phyloP scores from a whole-genome alignment of 2,888 invertebrate species.

The Latrodectus elegans region DNA sequence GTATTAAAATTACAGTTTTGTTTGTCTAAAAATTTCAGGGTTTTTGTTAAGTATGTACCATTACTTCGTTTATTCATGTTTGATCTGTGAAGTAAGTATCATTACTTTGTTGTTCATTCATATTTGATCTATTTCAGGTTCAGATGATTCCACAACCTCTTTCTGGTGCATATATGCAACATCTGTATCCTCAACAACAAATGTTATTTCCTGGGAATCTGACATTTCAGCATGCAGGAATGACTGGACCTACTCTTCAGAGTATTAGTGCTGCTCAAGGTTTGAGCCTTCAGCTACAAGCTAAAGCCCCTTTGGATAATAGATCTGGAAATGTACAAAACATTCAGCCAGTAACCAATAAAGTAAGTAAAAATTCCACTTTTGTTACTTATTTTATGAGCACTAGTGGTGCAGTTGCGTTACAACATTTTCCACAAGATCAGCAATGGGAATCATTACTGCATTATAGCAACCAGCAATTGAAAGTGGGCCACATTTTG shows the following conservation, averaged over 20 bases:
- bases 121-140: slow-evolving; percentile 76
- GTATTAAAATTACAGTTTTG: no score
- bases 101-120: no score
- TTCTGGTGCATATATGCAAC: slow-evolving; percentile 85
- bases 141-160: slow-evolving; percentile 86
- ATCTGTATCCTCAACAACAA: slow-evolving; percentile 85
- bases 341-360: slow-evolving; percentile 58
- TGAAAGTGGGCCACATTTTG: no score
- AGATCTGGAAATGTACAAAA: slow-evolving; percentile 32
- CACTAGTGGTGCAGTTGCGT: no score
- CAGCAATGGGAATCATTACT: no score
- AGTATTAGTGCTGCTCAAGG: slow-evolving; percentile 74
- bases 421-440: no score
- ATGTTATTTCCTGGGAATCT: slow-evolving; percentile 84
- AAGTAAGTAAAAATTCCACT: slow-evolving; percentile 12
- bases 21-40: no score
- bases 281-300: slow-evolving; percentile 86
- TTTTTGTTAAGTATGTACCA: no score
- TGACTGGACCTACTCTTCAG: slow-evolving; percentile 52
- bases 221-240: slow-evolving; percentile 81
- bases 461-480: no score
- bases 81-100: no score
- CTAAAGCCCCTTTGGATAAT: slow-evolving; percentile 72
- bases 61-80: no score
- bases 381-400: not conserved